These are phyloP conservation scores for Anguilla japonica DNA, from an alignment of 2,113 vertebrate genomes.

Conservation along the genomic window DNA sequence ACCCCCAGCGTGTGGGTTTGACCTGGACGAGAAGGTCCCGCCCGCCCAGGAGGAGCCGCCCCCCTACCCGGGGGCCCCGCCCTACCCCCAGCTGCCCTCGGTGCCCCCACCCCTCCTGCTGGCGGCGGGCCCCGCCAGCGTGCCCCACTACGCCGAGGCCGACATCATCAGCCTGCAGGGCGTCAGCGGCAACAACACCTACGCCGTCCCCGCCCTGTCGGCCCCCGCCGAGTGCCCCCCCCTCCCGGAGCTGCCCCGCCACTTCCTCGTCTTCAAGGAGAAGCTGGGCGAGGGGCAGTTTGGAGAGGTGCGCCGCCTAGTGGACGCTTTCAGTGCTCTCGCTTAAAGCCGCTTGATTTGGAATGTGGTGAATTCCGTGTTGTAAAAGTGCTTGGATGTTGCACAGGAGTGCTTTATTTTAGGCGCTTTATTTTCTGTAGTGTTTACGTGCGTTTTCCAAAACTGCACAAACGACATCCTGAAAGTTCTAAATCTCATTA, in stretches of 20 bases:
- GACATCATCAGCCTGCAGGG: constrained; percentile 91
- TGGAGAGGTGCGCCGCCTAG: constrained; percentile 75
- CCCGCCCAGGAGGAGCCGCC: constrained; percentile 63
- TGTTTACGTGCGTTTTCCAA: too few species aligned
- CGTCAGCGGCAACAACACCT: constrained; percentile 88
- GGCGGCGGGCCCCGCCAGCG: constrained; percentile 62
- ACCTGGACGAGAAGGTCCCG: constrained; percentile 75
- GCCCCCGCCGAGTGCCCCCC: constrained; percentile 73
- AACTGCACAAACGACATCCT: too few species aligned
- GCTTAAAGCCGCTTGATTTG: too few species aligned
- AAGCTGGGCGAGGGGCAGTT: constrained; percentile 93
- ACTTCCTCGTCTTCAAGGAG: constrained; percentile 85
- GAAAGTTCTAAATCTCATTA: not conserved
- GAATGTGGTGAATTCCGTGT: too few species aligned
- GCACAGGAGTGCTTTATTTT: too few species aligned
- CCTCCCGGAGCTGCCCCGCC: constrained; percentile 83
- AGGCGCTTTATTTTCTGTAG: too few species aligned
- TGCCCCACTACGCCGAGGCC: constrained; percentile 91
- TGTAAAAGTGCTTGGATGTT: too few species aligned
- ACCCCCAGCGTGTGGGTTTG: constrained; percentile 73
- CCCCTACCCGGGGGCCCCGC: constrained; percentile 73
- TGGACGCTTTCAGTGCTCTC: not conserved
- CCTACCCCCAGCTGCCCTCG: constrained; percentile 66
- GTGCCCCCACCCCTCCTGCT: constrained; percentile 64
- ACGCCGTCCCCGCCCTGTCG: constrained; percentile 82